Conservation (phyloP, 2,888 invertebrate species). For the Archaeoteleia sp. region DNA sequence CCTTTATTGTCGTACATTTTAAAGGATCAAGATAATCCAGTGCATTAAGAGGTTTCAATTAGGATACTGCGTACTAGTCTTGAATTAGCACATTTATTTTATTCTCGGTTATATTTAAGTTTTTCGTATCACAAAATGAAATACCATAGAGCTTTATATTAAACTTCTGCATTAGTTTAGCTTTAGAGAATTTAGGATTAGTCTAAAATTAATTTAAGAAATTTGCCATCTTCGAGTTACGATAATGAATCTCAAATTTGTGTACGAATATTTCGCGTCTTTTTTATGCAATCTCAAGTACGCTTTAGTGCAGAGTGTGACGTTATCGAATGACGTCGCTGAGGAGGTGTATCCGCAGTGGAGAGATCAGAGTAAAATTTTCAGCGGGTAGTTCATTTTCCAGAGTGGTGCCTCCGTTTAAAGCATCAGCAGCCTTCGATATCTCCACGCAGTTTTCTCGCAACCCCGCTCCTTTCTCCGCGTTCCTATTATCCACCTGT, state of each 20-base stretch:
- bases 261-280: neutral
- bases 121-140: too few species aligned
- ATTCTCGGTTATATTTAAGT: too few species aligned
- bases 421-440: slow-evolving; percentile 50
- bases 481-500: slow-evolving; percentile 21
- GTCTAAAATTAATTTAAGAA: too few species aligned
- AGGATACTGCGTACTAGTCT: slow-evolving; percentile 18
- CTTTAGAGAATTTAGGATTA: too few species aligned
- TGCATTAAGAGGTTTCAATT: slow-evolving; percentile 17
- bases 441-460: slow-evolving; percentile 29
- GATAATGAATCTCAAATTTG: neutral
- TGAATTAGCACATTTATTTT: too few species aligned
- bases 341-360: neutral
- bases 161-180: too few species aligned
- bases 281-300: neutral
- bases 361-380: slow-evolving; percentile 63
- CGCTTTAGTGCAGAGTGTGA: neutral
- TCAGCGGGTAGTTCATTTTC: slow-evolving; percentile 68
- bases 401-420: slow-evolving; percentile 65
- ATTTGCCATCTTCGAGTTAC: too few species aligned
- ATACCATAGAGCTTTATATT: too few species aligned
- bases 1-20: slow-evolving; percentile 32
- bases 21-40: slow-evolving; percentile 23
- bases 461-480: slow-evolving; percentile 7
- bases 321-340: slow-evolving; percentile 1